Evolutionary conservation across 2,888 invertebrate species (phyloP).

Genomic region (Steinernema carpocapsae): DNA sequence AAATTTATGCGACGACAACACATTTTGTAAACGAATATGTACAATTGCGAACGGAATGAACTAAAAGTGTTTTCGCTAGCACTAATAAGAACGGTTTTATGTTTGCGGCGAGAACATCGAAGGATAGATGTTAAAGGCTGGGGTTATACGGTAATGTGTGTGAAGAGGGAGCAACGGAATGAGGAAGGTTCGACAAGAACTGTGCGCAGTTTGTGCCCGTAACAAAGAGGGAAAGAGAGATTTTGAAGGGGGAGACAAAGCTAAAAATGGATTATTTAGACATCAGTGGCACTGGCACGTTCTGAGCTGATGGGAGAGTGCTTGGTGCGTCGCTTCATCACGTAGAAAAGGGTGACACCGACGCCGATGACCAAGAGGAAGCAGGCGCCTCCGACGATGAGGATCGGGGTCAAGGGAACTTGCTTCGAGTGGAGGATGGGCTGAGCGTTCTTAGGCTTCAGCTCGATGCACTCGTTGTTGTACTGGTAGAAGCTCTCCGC

Average conservation of each 20-base stretch:
- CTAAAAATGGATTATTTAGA: constrained; percentile 37
- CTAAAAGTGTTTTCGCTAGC: no score
- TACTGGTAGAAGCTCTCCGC: constrained; percentile 47
- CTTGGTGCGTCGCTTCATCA: constrained; percentile 54
- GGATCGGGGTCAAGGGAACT: constrained; percentile 40
- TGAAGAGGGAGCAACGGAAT: constrained; percentile 10
- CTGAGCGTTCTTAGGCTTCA: constrained; percentile 40
- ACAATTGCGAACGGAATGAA: constrained; percentile 9
- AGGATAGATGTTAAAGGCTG: no score
- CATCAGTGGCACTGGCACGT: constrained; percentile 52
- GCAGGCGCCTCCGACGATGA: constrained; percentile 44
- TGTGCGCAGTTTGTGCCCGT: constrained; percentile 26
- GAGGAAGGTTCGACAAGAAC: constrained; percentile 18
- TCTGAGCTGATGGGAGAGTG: constrained; percentile 51
- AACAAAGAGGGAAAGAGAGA: constrained; percentile 12
- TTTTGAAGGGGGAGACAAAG: not conserved
- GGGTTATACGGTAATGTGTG: not conserved
- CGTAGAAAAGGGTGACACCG: not conserved
- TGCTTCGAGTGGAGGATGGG: constrained; percentile 19
- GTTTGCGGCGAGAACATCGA: no score
- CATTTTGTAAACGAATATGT: constrained; percentile 24
- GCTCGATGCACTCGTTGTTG: constrained; percentile 49
- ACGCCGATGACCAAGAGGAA: constrained; percentile 42
- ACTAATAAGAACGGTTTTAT: not conserved
- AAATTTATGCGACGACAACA: constrained; percentile 16